These are phyloP conservation scores for Macrophya alboannulata DNA, from an alignment of 2,888 invertebrate genomes.

Conservation along the genomic window DNA sequence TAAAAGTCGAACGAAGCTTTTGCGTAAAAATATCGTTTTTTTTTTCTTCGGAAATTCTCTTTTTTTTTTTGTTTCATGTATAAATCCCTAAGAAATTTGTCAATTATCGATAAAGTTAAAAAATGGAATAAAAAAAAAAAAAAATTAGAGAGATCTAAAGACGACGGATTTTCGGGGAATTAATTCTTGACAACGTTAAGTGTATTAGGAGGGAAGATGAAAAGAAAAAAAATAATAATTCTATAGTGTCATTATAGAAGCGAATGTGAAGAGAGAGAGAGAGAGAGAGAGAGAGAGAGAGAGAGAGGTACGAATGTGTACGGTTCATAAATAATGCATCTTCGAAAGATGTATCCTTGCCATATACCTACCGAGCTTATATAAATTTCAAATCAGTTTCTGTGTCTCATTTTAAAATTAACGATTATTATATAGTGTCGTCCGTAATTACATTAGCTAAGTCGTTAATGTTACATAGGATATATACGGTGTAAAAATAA, in stretches of 20 bases:
- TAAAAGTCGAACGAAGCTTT: neutral
- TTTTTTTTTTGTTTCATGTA: too few relatives aligned
- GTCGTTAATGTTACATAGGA: neutral
- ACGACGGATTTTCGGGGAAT: neutral
- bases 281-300: too few relatives aligned
- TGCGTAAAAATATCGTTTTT: neutral
- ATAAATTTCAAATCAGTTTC: constrained; percentile 30
- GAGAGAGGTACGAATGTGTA: neutral
- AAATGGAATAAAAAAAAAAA: neutral
- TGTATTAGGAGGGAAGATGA: neutral
- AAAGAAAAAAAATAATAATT: neutral
- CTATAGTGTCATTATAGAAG: constrained; percentile 27
- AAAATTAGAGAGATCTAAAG: neutral
- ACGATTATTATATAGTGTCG: neutral
- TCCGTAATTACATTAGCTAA: constrained; percentile 28
- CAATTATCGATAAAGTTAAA: neutral
- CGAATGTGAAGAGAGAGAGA: neutral
- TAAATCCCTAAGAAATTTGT: neutral
- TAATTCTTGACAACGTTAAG: neutral
- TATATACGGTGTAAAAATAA: neutral
- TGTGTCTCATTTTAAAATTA: constrained; percentile 23
- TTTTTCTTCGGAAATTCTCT: neutral
- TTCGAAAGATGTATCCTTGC: constrained; percentile 31
- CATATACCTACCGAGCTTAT: constrained; percentile 23
- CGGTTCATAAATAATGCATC: constrained; percentile 42